Base-by-base conservation (phyloP, 2,888 invertebrate species). In the Teleogryllus oceanicus region DNA sequence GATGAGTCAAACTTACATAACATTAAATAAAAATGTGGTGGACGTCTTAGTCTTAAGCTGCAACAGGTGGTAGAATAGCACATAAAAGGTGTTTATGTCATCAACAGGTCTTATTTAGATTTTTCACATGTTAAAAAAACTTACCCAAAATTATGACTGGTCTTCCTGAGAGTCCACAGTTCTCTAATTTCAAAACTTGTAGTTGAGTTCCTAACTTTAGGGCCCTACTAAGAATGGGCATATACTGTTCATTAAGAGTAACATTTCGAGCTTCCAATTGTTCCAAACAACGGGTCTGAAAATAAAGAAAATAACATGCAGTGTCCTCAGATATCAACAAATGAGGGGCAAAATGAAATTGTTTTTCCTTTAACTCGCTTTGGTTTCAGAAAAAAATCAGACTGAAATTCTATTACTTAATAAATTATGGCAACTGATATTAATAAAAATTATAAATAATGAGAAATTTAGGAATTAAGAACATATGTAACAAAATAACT, bases 111-210 rank as follows among this genome's bases (percentile, higher is more conserved):
- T 37, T 37, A 37, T 8, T 37, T 37, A 18, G 5, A 75, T 20
- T 75, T 21, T 13, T 76, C 8, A 11, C 11, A 21, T 24, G 37
- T 21, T 10, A 1, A 76, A 21, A 11, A 1, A 24, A 79, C 88
- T 87, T 87, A 95, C 95, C 94, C 80, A 96, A 88, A 84, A 92
- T 91, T 81, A 93, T 89, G 80, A 96, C 88, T 37, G 94, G 90
- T 82, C 94, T 90, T 20, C 96, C 95, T 78, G 92, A 90, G 79
- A 96, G 88, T 83, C 89, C 89, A 82, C 94, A 93, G 83, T 93
- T 92, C 87, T 95, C 95, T 85, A 97, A 88, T 84, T 94, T 94
- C 74, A 97, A 89, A 78, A 92, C 90, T 76, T 93, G 90, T 82
- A 96, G 88, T 81, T 92, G 90, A 82, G 94, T 92, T 37, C 92